Conservation (phyloP, 2,797 vertebrate genomes). For the Enteromius anoplus region DNA sequence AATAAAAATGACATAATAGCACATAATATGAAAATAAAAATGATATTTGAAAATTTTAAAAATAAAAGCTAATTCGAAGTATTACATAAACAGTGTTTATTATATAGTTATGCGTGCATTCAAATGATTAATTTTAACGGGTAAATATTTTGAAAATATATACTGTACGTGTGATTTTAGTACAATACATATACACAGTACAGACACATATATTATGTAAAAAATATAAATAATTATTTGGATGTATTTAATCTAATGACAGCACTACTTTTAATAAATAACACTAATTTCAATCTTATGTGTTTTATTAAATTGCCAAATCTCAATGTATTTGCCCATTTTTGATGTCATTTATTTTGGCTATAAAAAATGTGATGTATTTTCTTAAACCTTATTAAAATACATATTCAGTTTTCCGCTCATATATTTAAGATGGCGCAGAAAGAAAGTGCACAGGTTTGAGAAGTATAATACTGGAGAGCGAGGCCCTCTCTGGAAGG, state of each 20-base stretch:
- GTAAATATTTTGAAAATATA: no score
- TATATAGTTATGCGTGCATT: no score
- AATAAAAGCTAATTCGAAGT: neutral
- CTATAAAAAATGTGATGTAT: neutral
- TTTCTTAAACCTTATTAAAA: neutral
- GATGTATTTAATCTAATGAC: no score
- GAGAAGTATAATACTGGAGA: slow-evolving; percentile 58
- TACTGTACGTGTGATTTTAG: no score
- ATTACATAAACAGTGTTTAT: neutral
- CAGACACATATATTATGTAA: no score
- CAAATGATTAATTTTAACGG: no score
- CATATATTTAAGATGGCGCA: slow-evolving; percentile 25
- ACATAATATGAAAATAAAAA: neutral
- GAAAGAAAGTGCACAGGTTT: slow-evolving; percentile 60
- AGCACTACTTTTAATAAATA: no score
- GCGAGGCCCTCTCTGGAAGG: slow-evolving; percentile 76
- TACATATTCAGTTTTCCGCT: neutral
- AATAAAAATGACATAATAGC: neutral
- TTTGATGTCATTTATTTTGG: slow-evolving; percentile 28
- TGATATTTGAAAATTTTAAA: neutral
- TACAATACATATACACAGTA: no score
- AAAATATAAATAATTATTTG: no score
- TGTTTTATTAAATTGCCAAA: neutral
- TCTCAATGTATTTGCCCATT: neutral
- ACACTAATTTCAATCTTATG: neutral